Base-by-base conservation (phyloP, 2,888 invertebrate genomes). In the Parnassius glacialis region DNA sequence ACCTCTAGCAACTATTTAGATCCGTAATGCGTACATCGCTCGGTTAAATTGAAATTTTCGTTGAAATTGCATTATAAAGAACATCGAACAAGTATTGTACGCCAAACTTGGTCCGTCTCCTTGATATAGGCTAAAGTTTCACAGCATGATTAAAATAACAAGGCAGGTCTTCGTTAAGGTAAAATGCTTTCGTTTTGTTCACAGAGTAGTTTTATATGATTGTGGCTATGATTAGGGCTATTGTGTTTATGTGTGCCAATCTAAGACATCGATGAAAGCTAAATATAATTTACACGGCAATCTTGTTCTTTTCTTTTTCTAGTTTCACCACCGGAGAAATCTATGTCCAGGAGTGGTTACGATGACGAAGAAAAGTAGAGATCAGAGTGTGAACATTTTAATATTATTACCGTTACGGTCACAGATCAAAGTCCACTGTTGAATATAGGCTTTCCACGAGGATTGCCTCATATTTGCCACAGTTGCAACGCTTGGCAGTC, bases 151-250 rank as follows among this genome's bases (percentile, higher is more conserved):
- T 59, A 50, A 51, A 10, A 62, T 12, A 44, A 54, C 41, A 34
- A 51, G 59, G 50, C 47, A 57, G 57, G 54, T 61, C 55, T 64
- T 54, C 25, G 48, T 61, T 54, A 64, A 64, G 64, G 61, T 64
- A 58, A 61, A 56, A 53, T 57, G 64, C 57, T 57, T 64, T 64
- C 54, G 54, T 61, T 58, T 64, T 64, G 54, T 61, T 59, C 61
- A 51, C 11, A 20, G 25, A 12, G 43, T 44, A 47, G 50, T 45
- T 64, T 54, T 44, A 43, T 57, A 54, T 13, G n/a, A 57, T 57
- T 61, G 57, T 45, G 16, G 16, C 47, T 54, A 20, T 56, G 47
- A 59, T 59, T 10, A 52, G 11, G 51, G 52, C 52, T 57, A 57
- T 57, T 52, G 56, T 59, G 25, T 52, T 7, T 51, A 52, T 13